Base-by-base conservation (phyloP, 2,797 vertebrate species). In the Argentina silus region DNA sequence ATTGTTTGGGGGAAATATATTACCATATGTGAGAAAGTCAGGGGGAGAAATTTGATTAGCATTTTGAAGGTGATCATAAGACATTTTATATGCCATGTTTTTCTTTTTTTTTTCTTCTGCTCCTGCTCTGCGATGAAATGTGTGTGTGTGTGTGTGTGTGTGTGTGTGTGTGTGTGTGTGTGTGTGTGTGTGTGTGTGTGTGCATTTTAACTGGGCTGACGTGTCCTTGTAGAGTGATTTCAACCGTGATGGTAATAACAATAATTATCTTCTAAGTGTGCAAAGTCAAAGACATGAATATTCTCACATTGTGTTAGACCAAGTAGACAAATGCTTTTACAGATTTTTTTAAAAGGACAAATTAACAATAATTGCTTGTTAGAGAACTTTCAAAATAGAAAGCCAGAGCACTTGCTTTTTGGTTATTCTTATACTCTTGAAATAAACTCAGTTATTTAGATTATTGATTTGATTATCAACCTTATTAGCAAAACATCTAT, bases 201-300 rank as follows among this genome's bases (percentile, higher is more conserved):
- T 85, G 88, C 82, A 90, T 90, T 89, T 90, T 83, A 91, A 92
- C 91, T 87, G 89, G 85, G 89, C 88, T 92, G 93, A 93, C 91
- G 92, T 89, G 93, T 92, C 94, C 94, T 93, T 94, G 93, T 90
- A 81, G 88, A 90, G 87, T 87, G 92, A 95, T 93, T 92, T 95
- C 92, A 94, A 92, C 90, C 92, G 91, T 94, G 92, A 93, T 92
- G 92, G 85, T 94, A 94, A 94, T 94, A 94, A 93, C 92, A 93
- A 94, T 94, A 94, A 94, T 95, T 94, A 94, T 91, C 89, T 91
- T 87, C 89, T 91, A 92, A 93, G 92, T 92, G 92, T 94, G 82
- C 87, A 91, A 92, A 86, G 90, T 89, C 80, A 87, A 82, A 87
- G 89, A 92, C 91, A 91, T 93, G 92, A 93, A 93, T 93, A 93